Evolutionary conservation across 2,113 vertebrate genomes (phyloP).

Genomic region (Aramus guarauna): DNA sequence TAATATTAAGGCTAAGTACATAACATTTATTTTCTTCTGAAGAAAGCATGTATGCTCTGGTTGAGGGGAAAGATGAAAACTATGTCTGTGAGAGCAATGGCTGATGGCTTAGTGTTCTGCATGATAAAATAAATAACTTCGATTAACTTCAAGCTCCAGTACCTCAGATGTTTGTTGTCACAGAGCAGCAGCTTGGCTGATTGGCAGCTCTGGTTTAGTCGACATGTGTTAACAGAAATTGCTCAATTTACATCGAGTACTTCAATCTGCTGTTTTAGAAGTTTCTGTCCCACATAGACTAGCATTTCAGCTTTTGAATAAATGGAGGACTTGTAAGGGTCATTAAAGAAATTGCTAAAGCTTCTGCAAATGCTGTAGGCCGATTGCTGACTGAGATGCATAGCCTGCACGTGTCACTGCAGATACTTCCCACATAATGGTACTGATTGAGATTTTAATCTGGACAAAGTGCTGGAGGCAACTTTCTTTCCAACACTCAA

Average conservation of each 20-base stretch:
- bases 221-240: constrained; percentile 55
- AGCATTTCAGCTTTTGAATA: constrained; percentile 44
- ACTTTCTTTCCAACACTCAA: constrained; percentile 36
- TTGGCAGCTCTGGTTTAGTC: constrained; percentile 47
- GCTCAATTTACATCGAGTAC: constrained; percentile 52
- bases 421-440: constrained; percentile 54
- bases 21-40: background rate
- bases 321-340: constrained; percentile 48
- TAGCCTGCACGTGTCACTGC: constrained; percentile 43
- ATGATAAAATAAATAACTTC: constrained; percentile 55
- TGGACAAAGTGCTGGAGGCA: constrained; percentile 9
- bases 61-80: constrained; percentile 7
- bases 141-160: constrained; percentile 49
- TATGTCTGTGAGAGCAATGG: constrained; percentile 8
- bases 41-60: background rate
- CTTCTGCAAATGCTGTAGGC: constrained; percentile 44
- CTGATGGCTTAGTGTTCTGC: constrained; percentile 54
- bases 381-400: constrained; percentile 37
- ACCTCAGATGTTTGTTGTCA: constrained; percentile 65
- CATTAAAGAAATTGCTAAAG: constrained; percentile 59
- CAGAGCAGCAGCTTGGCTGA: constrained; percentile 55
- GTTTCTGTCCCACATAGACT: constrained; percentile 36
- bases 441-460: constrained; percentile 60
- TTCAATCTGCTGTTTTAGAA: constrained; percentile 54
- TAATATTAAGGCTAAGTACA: constrained; percentile 12